Conservation (phyloP, 1,140 invertebrate genomes). For the Tetraneura akinire region DNA sequence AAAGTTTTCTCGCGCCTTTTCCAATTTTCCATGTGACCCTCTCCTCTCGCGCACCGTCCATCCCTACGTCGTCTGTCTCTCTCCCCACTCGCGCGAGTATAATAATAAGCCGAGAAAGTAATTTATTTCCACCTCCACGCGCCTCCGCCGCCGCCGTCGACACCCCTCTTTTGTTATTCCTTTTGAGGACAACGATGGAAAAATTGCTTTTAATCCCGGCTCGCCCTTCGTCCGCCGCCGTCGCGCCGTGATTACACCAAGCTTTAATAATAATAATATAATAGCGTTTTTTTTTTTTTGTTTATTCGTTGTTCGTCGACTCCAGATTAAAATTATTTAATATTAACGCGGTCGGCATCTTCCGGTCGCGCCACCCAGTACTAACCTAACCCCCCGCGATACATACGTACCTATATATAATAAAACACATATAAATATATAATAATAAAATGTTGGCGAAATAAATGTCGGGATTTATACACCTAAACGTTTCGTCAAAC, state of each 20-base stretch:
- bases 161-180: constrained; percentile 47
- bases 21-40: constrained; percentile 49
- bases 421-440: not conserved
- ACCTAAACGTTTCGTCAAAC: not conserved
- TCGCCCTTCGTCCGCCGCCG: constrained; percentile 8
- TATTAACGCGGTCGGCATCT: constrained; percentile 37
- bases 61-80: too few species aligned
- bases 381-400: too few species aligned
- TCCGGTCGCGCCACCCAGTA: not conserved
- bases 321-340: constrained; percentile 47
- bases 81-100: not conserved
- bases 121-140: constrained; percentile 40
- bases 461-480: not conserved
- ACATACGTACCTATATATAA: too few species aligned
- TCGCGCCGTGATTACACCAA: constrained; percentile 35
- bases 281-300: constrained; percentile 35
- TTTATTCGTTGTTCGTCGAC: constrained; percentile 43
- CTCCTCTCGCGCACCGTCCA: not conserved
- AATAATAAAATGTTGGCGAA: not conserved
- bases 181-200: constrained; percentile 49
- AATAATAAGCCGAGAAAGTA: constrained; percentile 49
- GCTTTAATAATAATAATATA: constrained; percentile 50
- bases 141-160: not conserved
- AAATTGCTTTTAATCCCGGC: constrained; percentile 49
- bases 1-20: constrained; percentile 51